These are phyloP conservation scores for Embidobia sp. DNA, from an alignment of 2,888 invertebrate genomes.

Conservation along the genomic window DNA sequence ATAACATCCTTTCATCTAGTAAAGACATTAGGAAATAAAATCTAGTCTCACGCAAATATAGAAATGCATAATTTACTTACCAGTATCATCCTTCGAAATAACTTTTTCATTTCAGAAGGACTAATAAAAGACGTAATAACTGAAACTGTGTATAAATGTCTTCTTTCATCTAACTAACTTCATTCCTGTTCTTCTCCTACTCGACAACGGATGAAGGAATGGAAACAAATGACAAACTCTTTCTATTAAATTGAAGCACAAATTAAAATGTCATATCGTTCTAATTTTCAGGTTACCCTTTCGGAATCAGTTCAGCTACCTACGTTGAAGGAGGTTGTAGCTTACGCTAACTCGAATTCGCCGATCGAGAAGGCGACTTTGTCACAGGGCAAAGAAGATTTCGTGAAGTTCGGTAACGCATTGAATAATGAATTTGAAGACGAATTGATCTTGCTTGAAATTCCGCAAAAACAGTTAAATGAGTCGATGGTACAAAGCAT, in stretches of 20 bases:
- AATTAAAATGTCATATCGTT: slow-evolving; percentile 67
- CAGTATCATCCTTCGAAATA: slow-evolving; percentile 34
- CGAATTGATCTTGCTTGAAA: slow-evolving; percentile 21
- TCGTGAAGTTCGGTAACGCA: slow-evolving; percentile 16
- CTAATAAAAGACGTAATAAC: slow-evolving; percentile 37
- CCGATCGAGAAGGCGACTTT: not conserved
- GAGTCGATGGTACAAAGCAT: slow-evolving; percentile 11
- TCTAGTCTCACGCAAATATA: slow-evolving; percentile 60
- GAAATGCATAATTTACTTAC: slow-evolving; percentile 27
- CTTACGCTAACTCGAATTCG: slow-evolving; percentile 62
- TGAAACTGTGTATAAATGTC: slow-evolving; percentile 4
- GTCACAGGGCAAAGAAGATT: not conserved
- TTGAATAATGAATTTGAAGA: slow-evolving; percentile 22
- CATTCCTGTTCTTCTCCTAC: slow-evolving; percentile 63
- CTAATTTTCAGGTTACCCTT: slow-evolving; percentile 79
- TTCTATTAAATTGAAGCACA: slow-evolving; percentile 35
- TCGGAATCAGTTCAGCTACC: slow-evolving; percentile 72
- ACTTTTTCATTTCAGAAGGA: slow-evolving; percentile 25
- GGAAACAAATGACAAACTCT: slow-evolving; percentile 37
- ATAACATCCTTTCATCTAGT: slow-evolving; percentile 72
- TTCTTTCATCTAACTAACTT: slow-evolving; percentile 49
- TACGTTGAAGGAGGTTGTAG: slow-evolving; percentile 76
- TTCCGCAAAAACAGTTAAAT: slow-evolving; percentile 11
- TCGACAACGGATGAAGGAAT: slow-evolving; percentile 47
- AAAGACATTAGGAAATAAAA: slow-evolving; percentile 56